Percentiles rank a stretch among this genome's conserved stretches.
Evolutionary conservation across 2,113 vertebrate genomes (phyloP).

Genomic region (Speoplatyrhinus poulsoni): DNA sequence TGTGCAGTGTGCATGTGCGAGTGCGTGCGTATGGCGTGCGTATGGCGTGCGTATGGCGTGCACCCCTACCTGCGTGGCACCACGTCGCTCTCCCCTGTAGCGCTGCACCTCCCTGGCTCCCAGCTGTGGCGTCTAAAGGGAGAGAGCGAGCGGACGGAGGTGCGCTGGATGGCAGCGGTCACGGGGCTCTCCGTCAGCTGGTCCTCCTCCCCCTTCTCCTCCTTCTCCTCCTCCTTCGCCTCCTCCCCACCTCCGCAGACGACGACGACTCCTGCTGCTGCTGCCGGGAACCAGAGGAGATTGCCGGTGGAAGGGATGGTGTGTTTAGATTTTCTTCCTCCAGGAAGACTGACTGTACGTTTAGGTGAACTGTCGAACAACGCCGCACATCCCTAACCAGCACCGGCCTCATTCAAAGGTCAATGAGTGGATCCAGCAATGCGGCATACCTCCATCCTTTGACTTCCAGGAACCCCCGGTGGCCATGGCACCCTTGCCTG

Average conservation of each 20-base stretch:
- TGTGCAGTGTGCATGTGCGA: neutral
- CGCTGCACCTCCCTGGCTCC: constrained; percentile 81
- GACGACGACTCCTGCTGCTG: neutral
- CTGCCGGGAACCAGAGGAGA: constrained; percentile 3
- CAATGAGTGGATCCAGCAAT: neutral
- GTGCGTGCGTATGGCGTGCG: constrained; percentile 1
- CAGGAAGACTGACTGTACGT: too few relatives aligned
- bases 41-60: neutral
- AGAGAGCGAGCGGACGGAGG: constrained; percentile 79
- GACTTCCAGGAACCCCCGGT: constrained; percentile 34
- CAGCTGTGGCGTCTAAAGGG: constrained; percentile 91
- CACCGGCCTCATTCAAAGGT: neutral
- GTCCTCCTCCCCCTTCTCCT: constrained; percentile 84
- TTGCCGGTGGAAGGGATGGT: too few relatives aligned
- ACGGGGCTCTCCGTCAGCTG: constrained; percentile 78
- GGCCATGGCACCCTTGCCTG: neutral
- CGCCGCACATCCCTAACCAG: too few relatives aligned
- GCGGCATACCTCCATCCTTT: constrained; percentile 39
- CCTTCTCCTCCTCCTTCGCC: constrained; percentile 40
- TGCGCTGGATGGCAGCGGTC: constrained; percentile 65
- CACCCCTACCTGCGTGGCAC: constrained; percentile 83
- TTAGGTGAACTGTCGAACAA: too few relatives aligned
- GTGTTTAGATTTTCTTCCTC: too few relatives aligned
- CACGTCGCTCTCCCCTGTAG: constrained; percentile 75
- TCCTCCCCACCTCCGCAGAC: constrained; percentile 44